These are phyloP conservation scores for Panulirus ornatus DNA, from an alignment of 1,140 invertebrate genomes.

Conservation along the genomic window DNA sequence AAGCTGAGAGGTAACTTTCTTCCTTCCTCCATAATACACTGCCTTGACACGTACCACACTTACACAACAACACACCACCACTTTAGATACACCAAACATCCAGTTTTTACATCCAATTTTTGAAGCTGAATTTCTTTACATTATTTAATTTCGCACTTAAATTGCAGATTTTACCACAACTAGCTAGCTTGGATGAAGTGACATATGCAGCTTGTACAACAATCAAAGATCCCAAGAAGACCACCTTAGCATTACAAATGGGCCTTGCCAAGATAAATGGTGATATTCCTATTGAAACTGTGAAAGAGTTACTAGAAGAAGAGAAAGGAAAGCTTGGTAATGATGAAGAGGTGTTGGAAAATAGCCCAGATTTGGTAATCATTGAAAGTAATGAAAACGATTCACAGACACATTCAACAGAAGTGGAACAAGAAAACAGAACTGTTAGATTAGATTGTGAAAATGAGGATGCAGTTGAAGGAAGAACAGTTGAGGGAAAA, in stretches of 20 bases:
- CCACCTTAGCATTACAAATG: constrained; percentile 21
- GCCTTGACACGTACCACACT: no score
- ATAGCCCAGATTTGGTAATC: neutral
- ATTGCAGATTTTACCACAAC: constrained; percentile 47
- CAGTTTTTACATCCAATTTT: no score
- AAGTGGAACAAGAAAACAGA: neutral
- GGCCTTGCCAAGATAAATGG: constrained; percentile 32
- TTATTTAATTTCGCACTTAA: neutral
- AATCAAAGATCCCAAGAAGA: constrained; percentile 43
- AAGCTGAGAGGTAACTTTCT: no score
- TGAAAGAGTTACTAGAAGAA: neutral
- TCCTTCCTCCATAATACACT: no score
- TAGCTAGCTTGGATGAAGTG: constrained; percentile 59
- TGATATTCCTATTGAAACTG: neutral
- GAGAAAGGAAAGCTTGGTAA: neutral
- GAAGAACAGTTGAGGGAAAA: neutral
- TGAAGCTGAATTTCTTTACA: no score
- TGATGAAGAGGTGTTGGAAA: neutral
- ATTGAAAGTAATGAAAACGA: neutral
- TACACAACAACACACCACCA: no score
- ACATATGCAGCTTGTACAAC: constrained; percentile 60
- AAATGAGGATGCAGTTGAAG: neutral
- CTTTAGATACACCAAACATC: no score
- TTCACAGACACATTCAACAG: neutral
- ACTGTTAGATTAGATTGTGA: neutral